Evolutionary conservation across 1,140 invertebrate genomes (phyloP).

Genomic region (Antheraea mylitta): DNA sequence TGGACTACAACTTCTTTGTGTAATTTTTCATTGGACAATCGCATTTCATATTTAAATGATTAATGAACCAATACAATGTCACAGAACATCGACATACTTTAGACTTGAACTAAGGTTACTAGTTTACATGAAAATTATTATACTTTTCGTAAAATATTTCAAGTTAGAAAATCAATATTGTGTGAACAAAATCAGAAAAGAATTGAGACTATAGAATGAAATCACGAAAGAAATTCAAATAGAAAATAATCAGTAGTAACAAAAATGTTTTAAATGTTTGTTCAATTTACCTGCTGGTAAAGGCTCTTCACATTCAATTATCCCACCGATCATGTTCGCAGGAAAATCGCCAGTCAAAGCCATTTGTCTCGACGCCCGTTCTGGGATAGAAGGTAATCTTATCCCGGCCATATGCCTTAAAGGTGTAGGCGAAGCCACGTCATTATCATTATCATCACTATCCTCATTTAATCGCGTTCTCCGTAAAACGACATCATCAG

Average conservation of each 20-base stretch:
- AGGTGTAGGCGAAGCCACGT: conserved; percentile 79
- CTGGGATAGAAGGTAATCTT: conserved; percentile 90
- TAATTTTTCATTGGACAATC: too few relatives aligned
- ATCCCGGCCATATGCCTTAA: conserved; percentile 86
- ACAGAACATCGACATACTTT: too few relatives aligned
- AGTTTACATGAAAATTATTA: too few relatives aligned
- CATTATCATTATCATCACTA: conserved; percentile 68
- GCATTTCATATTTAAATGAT: too few relatives aligned
- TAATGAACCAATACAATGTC: too few relatives aligned
- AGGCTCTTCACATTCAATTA: conserved; percentile 87
- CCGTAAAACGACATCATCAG: conserved; percentile 62
- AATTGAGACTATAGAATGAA: too few relatives aligned
- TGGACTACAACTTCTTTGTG: too few relatives aligned
- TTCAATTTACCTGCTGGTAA: conserved; percentile 87
- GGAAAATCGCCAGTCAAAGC: conserved; percentile 81
- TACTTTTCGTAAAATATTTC: too few relatives aligned
- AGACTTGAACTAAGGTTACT: too few relatives aligned
- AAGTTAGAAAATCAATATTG: too few relatives aligned
- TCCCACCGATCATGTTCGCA: conserved; percentile 75
- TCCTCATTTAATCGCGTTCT: conserved; percentile 51
- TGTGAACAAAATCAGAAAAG: too few relatives aligned
- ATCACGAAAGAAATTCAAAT: too few relatives aligned
- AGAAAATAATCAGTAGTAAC: neutral
- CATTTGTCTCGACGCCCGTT: conserved; percentile 81
- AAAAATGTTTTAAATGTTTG: conserved; percentile 11